Conservation (phyloP, 2,113 vertebrate genomes). For the Dolichallabes microphthalmus region DNA sequence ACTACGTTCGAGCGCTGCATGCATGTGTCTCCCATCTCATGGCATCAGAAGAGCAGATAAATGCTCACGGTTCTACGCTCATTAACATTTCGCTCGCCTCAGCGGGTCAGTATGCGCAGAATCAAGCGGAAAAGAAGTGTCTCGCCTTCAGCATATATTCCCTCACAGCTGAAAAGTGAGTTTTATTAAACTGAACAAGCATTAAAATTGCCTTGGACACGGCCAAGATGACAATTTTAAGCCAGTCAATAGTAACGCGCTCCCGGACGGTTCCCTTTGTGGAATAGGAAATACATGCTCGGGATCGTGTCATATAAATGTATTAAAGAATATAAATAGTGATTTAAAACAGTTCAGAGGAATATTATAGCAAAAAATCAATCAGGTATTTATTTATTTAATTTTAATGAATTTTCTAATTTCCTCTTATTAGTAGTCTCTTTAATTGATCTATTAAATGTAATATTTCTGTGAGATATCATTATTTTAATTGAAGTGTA, state of each 20-base stretch:
- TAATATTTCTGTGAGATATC: background rate
- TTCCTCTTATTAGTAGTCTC: background rate
- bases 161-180: background rate
- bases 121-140: background rate
- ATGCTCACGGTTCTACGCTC: too few relatives aligned
- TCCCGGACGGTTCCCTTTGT: background rate
- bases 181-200: conserved; percentile 19
- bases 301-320: background rate
- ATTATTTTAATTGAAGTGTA: background rate
- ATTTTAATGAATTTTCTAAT: background rate
- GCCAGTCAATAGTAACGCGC: background rate
- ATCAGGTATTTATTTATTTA: background rate
- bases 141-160: conserved; percentile 13
- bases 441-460: background rate
- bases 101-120: background rate
- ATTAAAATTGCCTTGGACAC: background rate
- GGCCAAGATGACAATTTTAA: background rate
- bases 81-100: background rate
- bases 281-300: background rate
- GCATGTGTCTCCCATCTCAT: background rate
- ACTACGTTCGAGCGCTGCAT: background rate
- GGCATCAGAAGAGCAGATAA: background rate
- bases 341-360: background rate
- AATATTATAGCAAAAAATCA: background rate
- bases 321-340: background rate